Evolutionary conservation across 2,888 invertebrate species (phyloP), one percentile per base, ranked within the genome.

Genomic region (Periphyllus acericola): DNA sequence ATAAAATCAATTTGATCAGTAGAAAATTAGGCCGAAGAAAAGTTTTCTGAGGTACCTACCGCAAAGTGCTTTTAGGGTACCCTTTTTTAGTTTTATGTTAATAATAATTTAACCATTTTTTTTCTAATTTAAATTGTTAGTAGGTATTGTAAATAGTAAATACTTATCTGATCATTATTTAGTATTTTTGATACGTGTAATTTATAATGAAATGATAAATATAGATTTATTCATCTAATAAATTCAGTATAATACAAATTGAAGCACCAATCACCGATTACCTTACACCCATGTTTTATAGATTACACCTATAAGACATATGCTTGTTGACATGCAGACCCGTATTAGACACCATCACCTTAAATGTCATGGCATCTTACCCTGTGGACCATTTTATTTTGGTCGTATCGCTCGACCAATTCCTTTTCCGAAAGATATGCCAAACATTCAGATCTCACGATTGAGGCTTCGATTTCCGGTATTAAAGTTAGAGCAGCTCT

Each of bases 391-490:
- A 92, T 92, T 91, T 92, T 92, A 91, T 92, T 92, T 90, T 92
- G 91, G 90, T 92, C 92, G 90, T 93, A 92, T 90, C 93, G 92
- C 90, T 92, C 93, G 89, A 93, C 91, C 91, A 93, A 91, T 90
- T 93, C 93, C 90, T 92, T 91, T 89, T 93, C 92, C 78, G 92
- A 91, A 84, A 93, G 91, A 90, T 93, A 92, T 66, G 93, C 93
- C 90, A 93, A 91, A 90, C 93, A 92, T 90, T 93, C 93, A 25
- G 92, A 92, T 90, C 92, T 92, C 90, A 92, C 91, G 89, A 93
- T 92, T 89, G 92, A 92, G 89, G 92, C 92, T 90, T 93, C 92
- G 89, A 92, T 90, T 90, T 93, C 93, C 29, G 92, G 92, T 90
- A 92, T 91, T 88, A 93, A 90, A 90, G 91, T 92, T 72, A 92